Evolutionary conservation across 2,797 vertebrate genomes (phyloP), one percentile per base, ranked within the genome.

Genomic region (Clarias pachynema): DNA sequence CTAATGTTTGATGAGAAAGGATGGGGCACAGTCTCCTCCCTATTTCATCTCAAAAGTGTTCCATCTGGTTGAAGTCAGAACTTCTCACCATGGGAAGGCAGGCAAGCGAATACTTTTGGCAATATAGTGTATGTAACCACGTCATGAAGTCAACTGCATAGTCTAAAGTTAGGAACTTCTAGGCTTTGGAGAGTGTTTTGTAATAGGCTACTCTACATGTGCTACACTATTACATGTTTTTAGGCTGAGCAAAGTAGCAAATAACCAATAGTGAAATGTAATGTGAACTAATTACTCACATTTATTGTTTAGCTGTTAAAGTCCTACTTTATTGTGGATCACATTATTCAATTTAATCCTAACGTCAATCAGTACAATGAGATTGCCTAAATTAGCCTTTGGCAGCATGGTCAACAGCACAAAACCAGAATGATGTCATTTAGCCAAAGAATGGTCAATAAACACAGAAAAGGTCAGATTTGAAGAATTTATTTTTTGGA

Each of bases 401-500:
- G 9, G 22, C 22, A 72, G 4, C 68, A 69, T 20, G 10, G 26
- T 31, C 26, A 68, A 22, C 14, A 66, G 12, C 20, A 70, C 22
- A 15, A 53, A 74, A 34, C n/a, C n/a, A 29, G 24, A n/a, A 9
- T 70, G 2, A 4, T 29, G 26, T 1, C 9, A 14, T 60, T 37
- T 34, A 34, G 4, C 14, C 3, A 49, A 80, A 56, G 20, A 22
- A 10, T 60, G 18, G 20, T 31, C 22, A 79, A 37, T 22, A 40
- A 34, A 78, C 29, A 88, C 22, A 18, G 40, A 31, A 81, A 60
- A 18, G 22, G 59, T 85, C 37, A 84, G 83, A 87, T 85, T 78
- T 90, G 78, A 89, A 88, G 90, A 89, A 89, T 92, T 91, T 92
- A 91, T 92, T 92, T 91, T 91, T 87, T 81, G 87, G 89, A 84